A percentile compares a stretch with the other conserved stretches of the same genome.
These are phyloP conservation scores for Zaprionus obscuricornis DNA, from an alignment of 2,888 invertebrate species.

Conservation along the genomic window DNA sequence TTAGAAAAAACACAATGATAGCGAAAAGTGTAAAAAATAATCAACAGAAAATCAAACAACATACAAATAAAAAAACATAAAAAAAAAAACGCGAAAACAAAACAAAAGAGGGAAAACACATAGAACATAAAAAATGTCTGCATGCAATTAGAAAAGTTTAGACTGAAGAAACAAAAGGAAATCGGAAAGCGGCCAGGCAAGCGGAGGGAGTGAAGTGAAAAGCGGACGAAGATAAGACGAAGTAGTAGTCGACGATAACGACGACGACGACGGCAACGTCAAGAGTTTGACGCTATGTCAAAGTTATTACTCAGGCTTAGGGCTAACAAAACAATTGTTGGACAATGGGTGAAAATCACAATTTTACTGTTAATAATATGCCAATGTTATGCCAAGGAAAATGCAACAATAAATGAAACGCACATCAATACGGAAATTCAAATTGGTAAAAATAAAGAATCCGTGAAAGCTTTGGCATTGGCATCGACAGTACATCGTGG, in stretches of 20 bases:
- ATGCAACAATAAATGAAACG: slow-evolving; percentile 5
- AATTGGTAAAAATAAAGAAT: background rate
- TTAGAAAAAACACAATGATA: slow-evolving; percentile 33
- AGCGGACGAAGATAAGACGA: background rate
- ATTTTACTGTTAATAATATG: slow-evolving; percentile 2
- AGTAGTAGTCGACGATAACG: background rate
- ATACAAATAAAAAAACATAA: slow-evolving; percentile 25
- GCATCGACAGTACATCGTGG: slow-evolving; percentile 26
- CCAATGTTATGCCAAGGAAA: slow-evolving; percentile 1
- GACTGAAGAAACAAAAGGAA: slow-evolving; percentile 24
- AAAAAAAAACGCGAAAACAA: slow-evolving; percentile 12
- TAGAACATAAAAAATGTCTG: slow-evolving; percentile 51
- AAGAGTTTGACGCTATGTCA: slow-evolving; percentile 30
- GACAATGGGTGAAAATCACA: slow-evolving; percentile 16
- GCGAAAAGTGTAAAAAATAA: slow-evolving; percentile 31
- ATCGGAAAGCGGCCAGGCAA: slow-evolving; percentile 3
- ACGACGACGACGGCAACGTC: background rate
- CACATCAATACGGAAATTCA: background rate
- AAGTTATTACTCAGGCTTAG: slow-evolving; percentile 20
- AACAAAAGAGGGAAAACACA: too few relatives aligned
- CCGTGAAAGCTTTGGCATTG: slow-evolving; percentile 10
- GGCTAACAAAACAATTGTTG: slow-evolving; percentile 1
- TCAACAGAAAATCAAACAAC: too few relatives aligned
- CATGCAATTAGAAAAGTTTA: slow-evolving; percentile 23
- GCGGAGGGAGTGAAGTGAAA: slow-evolving; percentile 2